Conservation (phyloP, 1,140 invertebrate species). For the Zaprionus gabonicus region DNA sequence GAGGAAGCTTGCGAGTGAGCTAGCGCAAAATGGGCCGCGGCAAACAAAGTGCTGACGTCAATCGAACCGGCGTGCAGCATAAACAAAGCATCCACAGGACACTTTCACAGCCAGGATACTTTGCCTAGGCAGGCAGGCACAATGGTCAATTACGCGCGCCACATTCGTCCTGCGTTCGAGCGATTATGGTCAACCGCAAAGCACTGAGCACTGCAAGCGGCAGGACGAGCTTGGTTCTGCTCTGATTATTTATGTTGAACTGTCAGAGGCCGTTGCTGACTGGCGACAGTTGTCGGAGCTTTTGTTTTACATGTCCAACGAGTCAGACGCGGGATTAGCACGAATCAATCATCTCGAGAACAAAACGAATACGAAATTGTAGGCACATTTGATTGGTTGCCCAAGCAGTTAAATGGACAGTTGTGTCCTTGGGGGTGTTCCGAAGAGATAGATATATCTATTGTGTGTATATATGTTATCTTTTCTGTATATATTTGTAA, state of each 20-base stretch:
- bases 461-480: neutral
- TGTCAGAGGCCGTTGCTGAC: constrained; percentile 27
- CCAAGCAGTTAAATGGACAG: constrained; percentile 12
- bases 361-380: constrained; percentile 20
- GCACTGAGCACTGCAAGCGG: neutral
- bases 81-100: constrained; percentile 21
- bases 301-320: constrained; percentile 44
- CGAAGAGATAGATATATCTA: neutral
- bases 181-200: constrained; percentile 26
- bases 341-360: constrained; percentile 27
- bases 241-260: constrained; percentile 37
- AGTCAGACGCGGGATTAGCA: constrained; percentile 17
- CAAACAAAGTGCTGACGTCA: constrained; percentile 59
- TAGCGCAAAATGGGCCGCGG: neutral
- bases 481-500: neutral
- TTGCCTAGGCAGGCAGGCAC: constrained; percentile 12
- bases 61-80: constrained; percentile 5
- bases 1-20: neutral
- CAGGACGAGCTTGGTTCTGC: neutral
- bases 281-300: constrained; percentile 62
- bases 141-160: constrained; percentile 42
- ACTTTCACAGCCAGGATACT: constrained; percentile 11
- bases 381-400: constrained; percentile 15
- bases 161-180: constrained; percentile 15
- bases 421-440: neutral